These are phyloP conservation scores for Threskiornis aethiopicus DNA, from an alignment of 2,797 vertebrate species.

Conservation along the genomic window DNA sequence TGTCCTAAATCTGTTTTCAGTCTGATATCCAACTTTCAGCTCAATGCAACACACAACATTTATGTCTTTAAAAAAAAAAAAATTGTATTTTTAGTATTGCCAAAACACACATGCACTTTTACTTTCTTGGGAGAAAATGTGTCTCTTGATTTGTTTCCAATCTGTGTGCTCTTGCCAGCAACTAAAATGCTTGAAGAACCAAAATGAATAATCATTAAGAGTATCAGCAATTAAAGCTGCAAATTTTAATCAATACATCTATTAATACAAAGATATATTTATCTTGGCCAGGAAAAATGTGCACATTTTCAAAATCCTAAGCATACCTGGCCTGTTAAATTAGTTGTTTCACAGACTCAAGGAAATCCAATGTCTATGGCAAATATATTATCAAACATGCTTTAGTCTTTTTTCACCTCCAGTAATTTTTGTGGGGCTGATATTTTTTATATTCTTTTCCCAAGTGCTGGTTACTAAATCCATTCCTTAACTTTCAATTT, in stretches of 20 bases:
- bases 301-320: constrained; percentile 49
- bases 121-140: constrained; percentile 77
- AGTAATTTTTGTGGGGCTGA: constrained; percentile 29
- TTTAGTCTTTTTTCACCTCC: constrained; percentile 24
- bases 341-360: constrained; percentile 57
- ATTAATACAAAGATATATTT: constrained; percentile 66
- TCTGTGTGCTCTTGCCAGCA: constrained; percentile 67
- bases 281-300: constrained; percentile 58
- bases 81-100: constrained; percentile 54
- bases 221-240: constrained; percentile 71
- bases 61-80: constrained; percentile 47
- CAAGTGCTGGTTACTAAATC: constrained; percentile 53
- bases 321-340: constrained; percentile 56
- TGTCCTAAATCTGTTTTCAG: constrained; percentile 44
- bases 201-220: constrained; percentile 74
- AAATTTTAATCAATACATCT: constrained; percentile 74
- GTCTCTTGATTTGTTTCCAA: constrained; percentile 78
- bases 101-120: constrained; percentile 75
- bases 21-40: constrained; percentile 32
- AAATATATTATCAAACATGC: constrained; percentile 49
- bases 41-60: constrained; percentile 59
- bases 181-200: constrained; percentile 73
- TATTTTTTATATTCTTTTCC: constrained; percentile 19
- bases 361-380: constrained; percentile 19
- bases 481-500: constrained; percentile 71